Evolutionary conservation across 2,797 vertebrate genomes (phyloP).

Genomic region (Hydrolagus colliei): DNA sequence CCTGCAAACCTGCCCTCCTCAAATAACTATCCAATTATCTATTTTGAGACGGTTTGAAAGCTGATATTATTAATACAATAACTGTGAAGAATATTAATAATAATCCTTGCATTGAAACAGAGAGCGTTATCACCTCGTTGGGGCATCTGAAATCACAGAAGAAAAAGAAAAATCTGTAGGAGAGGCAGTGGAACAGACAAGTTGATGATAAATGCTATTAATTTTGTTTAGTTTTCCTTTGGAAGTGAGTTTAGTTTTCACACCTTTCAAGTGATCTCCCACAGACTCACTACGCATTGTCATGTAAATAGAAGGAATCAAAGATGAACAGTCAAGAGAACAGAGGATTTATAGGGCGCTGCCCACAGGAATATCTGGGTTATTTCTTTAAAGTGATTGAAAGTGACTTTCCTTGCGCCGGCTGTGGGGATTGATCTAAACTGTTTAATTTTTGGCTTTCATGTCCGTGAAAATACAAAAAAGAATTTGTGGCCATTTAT

Average conservation of each 20-base stretch:
- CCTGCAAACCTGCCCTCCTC: no score
- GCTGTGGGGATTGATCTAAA: constrained; percentile 61
- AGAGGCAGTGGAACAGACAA: no score
- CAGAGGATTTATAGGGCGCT: constrained; percentile 67
- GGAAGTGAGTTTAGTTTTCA: background rate
- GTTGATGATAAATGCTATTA: no score
- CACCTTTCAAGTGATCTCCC: constrained; percentile 31
- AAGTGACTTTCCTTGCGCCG: constrained; percentile 63
- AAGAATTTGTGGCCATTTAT: constrained; percentile 63
- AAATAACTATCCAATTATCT: no score
- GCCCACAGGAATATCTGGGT: constrained; percentile 60
- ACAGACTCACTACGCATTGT: constrained; percentile 62
- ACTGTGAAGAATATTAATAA: no score
- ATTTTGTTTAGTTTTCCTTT: no score
- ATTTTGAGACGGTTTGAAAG: no score
- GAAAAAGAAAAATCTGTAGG: no score
- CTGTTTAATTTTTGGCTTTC: constrained; percentile 65
- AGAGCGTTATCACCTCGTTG: no score
- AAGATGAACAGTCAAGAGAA: constrained; percentile 16
- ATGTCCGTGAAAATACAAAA: constrained; percentile 60
- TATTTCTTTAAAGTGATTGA: constrained; percentile 64
- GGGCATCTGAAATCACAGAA: no score
- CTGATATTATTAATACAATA: no score
- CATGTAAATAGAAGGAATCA: constrained; percentile 54
- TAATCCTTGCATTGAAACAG: no score